These are phyloP conservation scores for Drosophila vallismaia DNA, from an alignment of 2,888 invertebrate species.

Conservation along the genomic window DNA sequence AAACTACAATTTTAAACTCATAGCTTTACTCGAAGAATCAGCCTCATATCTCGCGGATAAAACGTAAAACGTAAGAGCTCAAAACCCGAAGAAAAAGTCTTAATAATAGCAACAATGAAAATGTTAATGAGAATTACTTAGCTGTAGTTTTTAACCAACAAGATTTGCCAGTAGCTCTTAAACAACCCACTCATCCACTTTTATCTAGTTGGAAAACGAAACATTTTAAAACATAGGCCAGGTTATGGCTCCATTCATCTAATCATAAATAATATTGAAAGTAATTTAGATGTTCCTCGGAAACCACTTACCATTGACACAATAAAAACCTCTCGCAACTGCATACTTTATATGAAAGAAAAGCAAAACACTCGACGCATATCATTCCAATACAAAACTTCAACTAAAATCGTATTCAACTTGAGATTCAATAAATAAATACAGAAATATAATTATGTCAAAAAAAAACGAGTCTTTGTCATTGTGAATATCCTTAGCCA, in stretches of 20 bases:
- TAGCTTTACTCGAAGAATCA: constrained; percentile 32
- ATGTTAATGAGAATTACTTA: constrained; percentile 37
- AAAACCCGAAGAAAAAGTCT: constrained; percentile 5
- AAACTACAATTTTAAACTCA: constrained; percentile 12
- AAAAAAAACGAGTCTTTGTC: neutral
- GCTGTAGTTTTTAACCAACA: constrained; percentile 35
- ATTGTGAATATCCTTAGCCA: constrained; percentile 2
- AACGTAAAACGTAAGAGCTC: constrained; percentile 33
- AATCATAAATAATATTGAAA: constrained; percentile 15
- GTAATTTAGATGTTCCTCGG: constrained; percentile 31
- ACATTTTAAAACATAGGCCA: constrained; percentile 26
- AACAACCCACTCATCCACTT: constrained; percentile 11
- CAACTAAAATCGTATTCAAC: constrained; percentile 63
- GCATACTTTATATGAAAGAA: constrained; percentile 59
- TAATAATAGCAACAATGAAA: constrained; percentile 10
- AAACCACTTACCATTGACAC: constrained; percentile 16
- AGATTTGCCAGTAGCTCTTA: constrained; percentile 38
- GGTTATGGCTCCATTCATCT: constrained; percentile 23
- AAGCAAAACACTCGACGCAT: constrained; percentile 55
- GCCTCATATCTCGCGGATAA: constrained; percentile 37
- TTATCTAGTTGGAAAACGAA: constrained; percentile 27
- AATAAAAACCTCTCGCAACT: constrained; percentile 43
- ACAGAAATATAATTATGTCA: constrained; percentile 17
- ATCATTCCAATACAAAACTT: constrained; percentile 57
- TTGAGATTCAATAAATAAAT: constrained; percentile 65